Evolutionary conservation across 2,113 vertebrate species (phyloP).

Genomic region (Xyrauchen texanus): DNA sequence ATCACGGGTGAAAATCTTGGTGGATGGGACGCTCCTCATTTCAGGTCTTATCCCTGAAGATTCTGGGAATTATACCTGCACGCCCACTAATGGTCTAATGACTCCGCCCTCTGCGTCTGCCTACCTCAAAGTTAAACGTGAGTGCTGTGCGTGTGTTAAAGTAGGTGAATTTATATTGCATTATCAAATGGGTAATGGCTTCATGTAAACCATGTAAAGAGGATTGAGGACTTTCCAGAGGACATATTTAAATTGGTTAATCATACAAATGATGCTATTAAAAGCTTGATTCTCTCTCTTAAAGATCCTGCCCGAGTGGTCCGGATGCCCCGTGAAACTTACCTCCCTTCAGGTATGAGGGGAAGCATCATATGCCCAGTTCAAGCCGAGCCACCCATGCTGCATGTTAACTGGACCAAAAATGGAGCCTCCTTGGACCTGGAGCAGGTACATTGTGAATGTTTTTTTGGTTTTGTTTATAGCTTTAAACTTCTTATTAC

Average conservation of each 20-base stretch:
- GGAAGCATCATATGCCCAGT: conserved; percentile 85
- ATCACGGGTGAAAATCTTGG: conserved; percentile 87
- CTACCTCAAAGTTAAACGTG: conserved; percentile 89
- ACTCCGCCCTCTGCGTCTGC: conserved; percentile 85
- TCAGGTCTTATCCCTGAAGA: conserved; percentile 84
- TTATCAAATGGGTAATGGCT: no score
- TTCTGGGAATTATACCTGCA: conserved; percentile 87
- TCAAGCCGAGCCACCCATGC: conserved; percentile 86
- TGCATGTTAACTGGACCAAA: conserved; percentile 91
- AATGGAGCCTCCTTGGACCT: conserved; percentile 82
- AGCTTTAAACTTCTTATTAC: no score
- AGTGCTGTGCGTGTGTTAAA: conserved; percentile 55
- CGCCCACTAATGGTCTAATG: conserved; percentile 87
- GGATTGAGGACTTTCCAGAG: no score
- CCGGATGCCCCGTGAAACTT: conserved; percentile 86
- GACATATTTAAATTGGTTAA: no score
- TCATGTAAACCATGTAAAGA: no score
- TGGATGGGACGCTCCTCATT: conserved; percentile 90
- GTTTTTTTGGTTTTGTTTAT: no score
- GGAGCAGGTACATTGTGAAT: conserved; percentile 76
- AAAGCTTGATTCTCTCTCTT: background rate
- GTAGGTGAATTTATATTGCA: no score
- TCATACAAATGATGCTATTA: no score
- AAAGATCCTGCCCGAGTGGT: conserved; percentile 87
- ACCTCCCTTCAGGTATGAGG: conserved; percentile 85